phyloP scores from a whole-genome alignment of 2,113 vertebrate genomes.

The Chloropsis cyanopogon region DNA sequence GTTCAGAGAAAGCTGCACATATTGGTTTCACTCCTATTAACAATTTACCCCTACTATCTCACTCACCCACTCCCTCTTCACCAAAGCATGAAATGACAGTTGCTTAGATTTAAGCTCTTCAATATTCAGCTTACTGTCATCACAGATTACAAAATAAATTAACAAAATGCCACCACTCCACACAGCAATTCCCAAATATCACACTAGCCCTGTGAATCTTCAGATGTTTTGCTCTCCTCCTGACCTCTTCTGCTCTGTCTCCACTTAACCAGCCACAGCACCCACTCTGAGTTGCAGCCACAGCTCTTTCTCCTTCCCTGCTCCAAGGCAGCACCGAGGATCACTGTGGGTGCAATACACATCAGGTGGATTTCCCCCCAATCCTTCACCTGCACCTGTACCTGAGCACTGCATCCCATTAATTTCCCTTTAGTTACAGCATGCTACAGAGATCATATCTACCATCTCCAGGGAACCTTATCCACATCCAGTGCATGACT shows the following conservation, averaged over 20 bases:
- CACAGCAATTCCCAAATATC: background rate
- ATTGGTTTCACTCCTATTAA: slow-evolving; percentile 36
- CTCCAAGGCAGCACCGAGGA: background rate
- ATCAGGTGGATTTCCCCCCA: background rate
- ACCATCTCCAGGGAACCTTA: background rate
- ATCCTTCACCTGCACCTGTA: background rate
- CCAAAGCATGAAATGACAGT: slow-evolving; percentile 39
- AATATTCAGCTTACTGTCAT: slow-evolving; percentile 26
- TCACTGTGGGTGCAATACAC: background rate
- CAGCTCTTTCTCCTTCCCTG: background rate
- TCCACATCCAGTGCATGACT: background rate
- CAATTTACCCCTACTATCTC: slow-evolving; percentile 33
- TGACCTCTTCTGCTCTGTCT: background rate
- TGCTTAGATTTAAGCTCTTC: slow-evolving; percentile 31
- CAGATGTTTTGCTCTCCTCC: background rate
- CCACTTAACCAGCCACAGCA: background rate
- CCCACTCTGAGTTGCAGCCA: rapidly evolving
- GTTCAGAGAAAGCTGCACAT: slow-evolving; percentile 28
- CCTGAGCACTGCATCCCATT: background rate
- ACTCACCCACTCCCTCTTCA: slow-evolving; percentile 35
- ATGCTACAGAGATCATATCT: background rate
- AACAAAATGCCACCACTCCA: background rate
- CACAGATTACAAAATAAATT: slow-evolving; percentile 21
- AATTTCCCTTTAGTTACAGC: background rate
- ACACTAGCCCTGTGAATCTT: background rate